phyloP scores from a whole-genome alignment of 2,797 vertebrate species.

The Poecilia velifera region DNA sequence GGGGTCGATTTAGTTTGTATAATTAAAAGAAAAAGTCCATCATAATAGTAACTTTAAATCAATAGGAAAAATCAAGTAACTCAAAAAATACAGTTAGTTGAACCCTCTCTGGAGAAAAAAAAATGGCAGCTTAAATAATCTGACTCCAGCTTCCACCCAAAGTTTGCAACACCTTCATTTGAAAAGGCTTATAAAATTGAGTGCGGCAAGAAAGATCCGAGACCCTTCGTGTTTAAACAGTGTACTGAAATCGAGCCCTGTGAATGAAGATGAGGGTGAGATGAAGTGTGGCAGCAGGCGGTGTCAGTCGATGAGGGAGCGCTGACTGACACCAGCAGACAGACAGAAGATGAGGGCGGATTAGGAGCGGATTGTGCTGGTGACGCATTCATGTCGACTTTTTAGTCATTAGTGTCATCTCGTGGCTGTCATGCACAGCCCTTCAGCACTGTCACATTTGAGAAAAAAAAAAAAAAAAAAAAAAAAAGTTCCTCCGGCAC shows the following conservation, averaged over 20 bases:
- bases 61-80: conserved; percentile 57
- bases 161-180: conserved; percentile 31
- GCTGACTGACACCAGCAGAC: conserved; percentile 70
- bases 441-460: conserved; percentile 72
- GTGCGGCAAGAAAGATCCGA: conserved; percentile 30
- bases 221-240: conserved; percentile 35
- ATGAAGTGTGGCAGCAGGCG: conserved; percentile 51
- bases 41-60: conserved; percentile 41
- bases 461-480: conserved; percentile 44
- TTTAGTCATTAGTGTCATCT: conserved; percentile 88
- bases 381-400: conserved; percentile 90
- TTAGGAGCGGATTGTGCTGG: conserved; percentile 65
- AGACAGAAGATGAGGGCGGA: conserved; percentile 54
- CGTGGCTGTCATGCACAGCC: conserved; percentile 93
- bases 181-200: conserved; percentile 38
- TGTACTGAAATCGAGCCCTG: conserved; percentile 97
- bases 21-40: conserved; percentile 45
- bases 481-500: conserved; percentile 57
- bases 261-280: conserved; percentile 81
- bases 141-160: conserved; percentile 45
- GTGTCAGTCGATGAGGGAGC: conserved; percentile 63
- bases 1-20: conserved; percentile 94
- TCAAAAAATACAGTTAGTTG: conserved; percentile 54
- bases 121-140: conserved; percentile 28
- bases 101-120: conserved; percentile 38